Base-by-base conservation (phyloP, 2,888 invertebrate species). In the Nephrotoma appendiculata region DNA sequence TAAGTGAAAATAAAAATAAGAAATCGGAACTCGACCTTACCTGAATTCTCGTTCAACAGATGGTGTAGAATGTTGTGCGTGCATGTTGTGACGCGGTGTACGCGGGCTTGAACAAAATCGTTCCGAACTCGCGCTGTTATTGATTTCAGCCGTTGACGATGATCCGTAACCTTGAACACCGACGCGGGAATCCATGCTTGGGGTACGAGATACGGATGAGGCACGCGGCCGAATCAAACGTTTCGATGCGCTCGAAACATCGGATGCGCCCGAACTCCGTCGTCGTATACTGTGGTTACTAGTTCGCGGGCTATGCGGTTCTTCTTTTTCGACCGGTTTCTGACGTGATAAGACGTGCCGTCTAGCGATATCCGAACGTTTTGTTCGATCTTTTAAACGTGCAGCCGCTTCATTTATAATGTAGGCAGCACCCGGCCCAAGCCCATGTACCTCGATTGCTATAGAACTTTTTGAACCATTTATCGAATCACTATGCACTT, bases 321-420 rank as follows among this genome's bases (percentile, higher is more conserved):
- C 93, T 83, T 95, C 94, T 88, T 96, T 96, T 88, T 95, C 94
- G 48, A 96, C 94, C 85, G 95, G 95, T 88, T 95, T 94, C 90
- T 97, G 97, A 6, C 97, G 92, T 7, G 95, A 93, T 83, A 97
- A 92, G 86, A 96, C 94, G 89, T 96, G 96, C 83, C 96, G 93
- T 86, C 95, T 94, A 83, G 95, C 94, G 1, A 94, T 94, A 88
- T 94, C 94, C 2, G 92, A 92, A 89, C 92, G 90, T 86, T 90
- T 90, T 6, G 93, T 93, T 87, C 95, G 93, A 91, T 95, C 95
- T 44, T 93, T 92, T 88, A 94, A 92, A 89, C 94, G 92, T 93
- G 90, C 31, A 92, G 91, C 92, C 89, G 92, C 91, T 6, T 92
- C 92, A 43, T 86, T 88, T 88, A 92, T 92, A 89, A 92, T 92